Percentiles rank a stretch among this genome's conserved stretches.
These are phyloP conservation scores for Heteromormyrus szaboi DNA, from an alignment of 2,797 vertebrate genomes.

Conservation along the genomic window DNA sequence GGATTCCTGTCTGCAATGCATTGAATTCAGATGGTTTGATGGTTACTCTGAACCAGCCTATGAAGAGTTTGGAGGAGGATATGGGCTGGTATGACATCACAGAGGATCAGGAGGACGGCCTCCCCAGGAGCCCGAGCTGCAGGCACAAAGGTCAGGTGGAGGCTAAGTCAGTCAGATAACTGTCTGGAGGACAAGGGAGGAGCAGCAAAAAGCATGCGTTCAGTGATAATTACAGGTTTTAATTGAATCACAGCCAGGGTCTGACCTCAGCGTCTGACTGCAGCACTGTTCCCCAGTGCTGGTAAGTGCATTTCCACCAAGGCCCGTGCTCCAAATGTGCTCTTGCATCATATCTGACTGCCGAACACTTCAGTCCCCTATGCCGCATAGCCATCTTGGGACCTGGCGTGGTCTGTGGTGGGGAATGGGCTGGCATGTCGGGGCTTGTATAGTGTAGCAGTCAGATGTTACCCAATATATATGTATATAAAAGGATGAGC, in stretches of 20 bases:
- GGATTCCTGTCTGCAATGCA: background rate
- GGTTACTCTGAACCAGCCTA: background rate
- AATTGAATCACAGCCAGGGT: slow-evolving; percentile 61
- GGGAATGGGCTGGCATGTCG: background rate
- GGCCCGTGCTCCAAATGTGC: background rate
- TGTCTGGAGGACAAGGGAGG: slow-evolving; percentile 34
- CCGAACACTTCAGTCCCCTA: background rate
- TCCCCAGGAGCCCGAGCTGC: slow-evolving; percentile 18
- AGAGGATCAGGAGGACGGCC: slow-evolving; percentile 16
- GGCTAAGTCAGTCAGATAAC: slow-evolving; percentile 36
- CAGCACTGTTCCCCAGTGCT: slow-evolving; percentile 39
- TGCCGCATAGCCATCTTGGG: slow-evolving; percentile 22
- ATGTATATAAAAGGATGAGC: background rate
- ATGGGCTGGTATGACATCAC: background rate
- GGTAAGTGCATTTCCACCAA: slow-evolving; percentile 40
- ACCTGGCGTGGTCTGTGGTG: background rate
- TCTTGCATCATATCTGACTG: slow-evolving; percentile 3
- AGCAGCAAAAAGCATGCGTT: slow-evolving; percentile 47
- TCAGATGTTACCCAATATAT: background rate
- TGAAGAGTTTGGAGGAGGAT: background rate
- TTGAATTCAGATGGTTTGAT: background rate
- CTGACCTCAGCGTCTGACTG: slow-evolving; percentile 48
- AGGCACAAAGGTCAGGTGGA: background rate
- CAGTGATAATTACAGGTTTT: slow-evolving; percentile 67
- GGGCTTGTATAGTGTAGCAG: background rate